Percentiles rank a stretch among this genome's conserved stretches.
Evolutionary conservation across 2,888 invertebrate species (phyloP).

Genomic region (Pantelozetes paolii): DNA sequence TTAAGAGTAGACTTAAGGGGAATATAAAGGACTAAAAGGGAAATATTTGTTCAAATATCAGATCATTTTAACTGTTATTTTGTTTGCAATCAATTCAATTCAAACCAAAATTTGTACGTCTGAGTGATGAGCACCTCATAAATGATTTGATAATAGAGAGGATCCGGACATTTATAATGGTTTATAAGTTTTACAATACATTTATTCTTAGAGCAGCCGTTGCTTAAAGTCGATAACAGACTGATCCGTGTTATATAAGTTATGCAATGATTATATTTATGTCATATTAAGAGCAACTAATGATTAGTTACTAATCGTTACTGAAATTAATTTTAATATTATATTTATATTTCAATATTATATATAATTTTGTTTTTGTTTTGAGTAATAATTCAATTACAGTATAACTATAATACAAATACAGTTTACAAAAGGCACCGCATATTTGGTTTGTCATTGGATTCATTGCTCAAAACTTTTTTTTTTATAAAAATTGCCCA

Average conservation of each 20-base stretch:
- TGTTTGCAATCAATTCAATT: background rate
- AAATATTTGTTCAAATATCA: background rate
- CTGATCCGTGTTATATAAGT: background rate
- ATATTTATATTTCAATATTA: background rate
- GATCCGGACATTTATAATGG: background rate
- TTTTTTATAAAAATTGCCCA: conserved; percentile 6
- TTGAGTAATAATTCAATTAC: background rate
- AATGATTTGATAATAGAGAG: background rate
- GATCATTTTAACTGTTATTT: conserved; percentile 8
- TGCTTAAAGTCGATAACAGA: background rate
- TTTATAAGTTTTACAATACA: background rate
- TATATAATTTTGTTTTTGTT: too few relatives aligned
- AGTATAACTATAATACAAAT: too few relatives aligned
- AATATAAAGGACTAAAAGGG: background rate
- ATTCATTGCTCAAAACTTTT: conserved; percentile 23
- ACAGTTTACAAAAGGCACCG: conserved; percentile 30
- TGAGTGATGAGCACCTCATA: conserved; percentile 11
- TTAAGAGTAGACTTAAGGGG: background rate
- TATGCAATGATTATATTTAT: conserved; percentile 1
- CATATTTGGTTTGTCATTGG: conserved; percentile 24
- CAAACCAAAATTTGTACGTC: conserved; percentile 20
- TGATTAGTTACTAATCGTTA: too few relatives aligned
- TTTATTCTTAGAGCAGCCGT: background rate
- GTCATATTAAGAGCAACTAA: background rate
- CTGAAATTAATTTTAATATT: background rate